Conservation (phyloP, 2,797 vertebrate genomes). For the Pteronotus mesoamericanus region DNA sequence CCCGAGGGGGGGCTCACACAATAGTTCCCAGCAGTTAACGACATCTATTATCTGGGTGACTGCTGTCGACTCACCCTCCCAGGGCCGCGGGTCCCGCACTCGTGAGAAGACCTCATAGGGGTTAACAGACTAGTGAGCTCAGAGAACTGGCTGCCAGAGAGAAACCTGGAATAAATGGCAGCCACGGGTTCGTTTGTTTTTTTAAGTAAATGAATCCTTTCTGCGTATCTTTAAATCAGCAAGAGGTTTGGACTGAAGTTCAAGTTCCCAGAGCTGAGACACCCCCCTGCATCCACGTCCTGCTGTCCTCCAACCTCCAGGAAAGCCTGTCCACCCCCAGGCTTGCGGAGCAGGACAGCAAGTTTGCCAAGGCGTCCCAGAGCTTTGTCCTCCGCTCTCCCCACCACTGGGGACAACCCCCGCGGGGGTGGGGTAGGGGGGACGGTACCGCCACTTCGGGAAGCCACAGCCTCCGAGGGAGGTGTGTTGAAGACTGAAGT, state of each 20-base stretch:
- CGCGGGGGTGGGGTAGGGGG: too few relatives aligned
- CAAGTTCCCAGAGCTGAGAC: not conserved
- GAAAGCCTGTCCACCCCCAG: not conserved
- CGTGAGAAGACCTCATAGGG: not conserved
- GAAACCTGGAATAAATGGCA: not conserved
- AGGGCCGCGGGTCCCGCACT: not conserved
- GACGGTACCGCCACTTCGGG: not conserved
- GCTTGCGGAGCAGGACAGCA: not conserved
- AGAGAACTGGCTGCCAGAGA: not conserved
- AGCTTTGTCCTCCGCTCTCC: not conserved
- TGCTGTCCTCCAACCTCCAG: not conserved
- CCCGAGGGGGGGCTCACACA: too few relatives aligned
- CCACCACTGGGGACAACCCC: not conserved
- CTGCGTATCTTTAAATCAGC: not conserved
- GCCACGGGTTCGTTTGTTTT: not conserved
- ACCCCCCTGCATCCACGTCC: not conserved
- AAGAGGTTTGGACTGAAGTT: not conserved
- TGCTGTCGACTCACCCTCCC: not conserved
- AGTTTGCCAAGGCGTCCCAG: not conserved
- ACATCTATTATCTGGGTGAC: not conserved
- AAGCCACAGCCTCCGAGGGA: not conserved
- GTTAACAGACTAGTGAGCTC: not conserved
- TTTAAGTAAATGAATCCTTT: not conserved
- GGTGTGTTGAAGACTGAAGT: not conserved
- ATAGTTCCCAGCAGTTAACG: rapidly evolving